These are phyloP conservation scores for Teleogryllus oceanicus DNA, from an alignment of 2,888 invertebrate genomes.

Conservation along the genomic window DNA sequence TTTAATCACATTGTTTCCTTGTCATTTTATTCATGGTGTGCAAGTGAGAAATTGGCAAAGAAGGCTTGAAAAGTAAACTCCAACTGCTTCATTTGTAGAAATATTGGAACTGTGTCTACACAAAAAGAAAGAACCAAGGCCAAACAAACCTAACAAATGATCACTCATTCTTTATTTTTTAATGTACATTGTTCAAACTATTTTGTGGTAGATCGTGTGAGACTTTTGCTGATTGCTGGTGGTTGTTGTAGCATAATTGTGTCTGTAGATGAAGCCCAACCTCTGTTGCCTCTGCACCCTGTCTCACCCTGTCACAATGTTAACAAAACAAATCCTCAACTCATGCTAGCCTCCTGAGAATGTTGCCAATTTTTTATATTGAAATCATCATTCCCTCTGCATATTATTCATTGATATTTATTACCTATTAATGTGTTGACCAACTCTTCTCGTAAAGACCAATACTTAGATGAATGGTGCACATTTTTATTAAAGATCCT, in stretches of 20 bases:
- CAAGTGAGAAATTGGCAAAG: not conserved
- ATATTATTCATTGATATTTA: constrained; percentile 27
- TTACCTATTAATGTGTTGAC: constrained; percentile 23
- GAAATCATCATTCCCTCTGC: constrained; percentile 26
- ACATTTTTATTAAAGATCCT: constrained; percentile 26
- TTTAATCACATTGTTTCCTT: not conserved
- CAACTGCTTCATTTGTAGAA: not conserved
- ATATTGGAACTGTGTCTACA: constrained; percentile 18
- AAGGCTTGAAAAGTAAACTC: not conserved
- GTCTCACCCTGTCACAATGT: not conserved
- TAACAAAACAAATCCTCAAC: not conserved
- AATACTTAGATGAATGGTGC: constrained; percentile 27
- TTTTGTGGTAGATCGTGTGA: constrained; percentile 18
- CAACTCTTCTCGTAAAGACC: constrained; percentile 27
- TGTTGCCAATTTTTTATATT: constrained; percentile 23
- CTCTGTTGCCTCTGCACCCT: constrained; percentile 10
- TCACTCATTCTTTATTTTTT: constrained; percentile 19
- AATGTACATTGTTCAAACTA: not conserved
- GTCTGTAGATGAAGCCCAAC: constrained; percentile 12
- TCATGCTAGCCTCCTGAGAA: constrained; percentile 19
- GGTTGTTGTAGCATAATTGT: constrained; percentile 22
- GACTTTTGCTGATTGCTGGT: constrained; percentile 20
- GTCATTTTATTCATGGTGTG: not conserved
- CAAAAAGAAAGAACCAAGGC: constrained; percentile 3
- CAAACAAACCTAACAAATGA: constrained; percentile 9